These are phyloP conservation scores for Drosophila peninsularis DNA, from an alignment of 2,888 invertebrate genomes.

Conservation along the genomic window DNA sequence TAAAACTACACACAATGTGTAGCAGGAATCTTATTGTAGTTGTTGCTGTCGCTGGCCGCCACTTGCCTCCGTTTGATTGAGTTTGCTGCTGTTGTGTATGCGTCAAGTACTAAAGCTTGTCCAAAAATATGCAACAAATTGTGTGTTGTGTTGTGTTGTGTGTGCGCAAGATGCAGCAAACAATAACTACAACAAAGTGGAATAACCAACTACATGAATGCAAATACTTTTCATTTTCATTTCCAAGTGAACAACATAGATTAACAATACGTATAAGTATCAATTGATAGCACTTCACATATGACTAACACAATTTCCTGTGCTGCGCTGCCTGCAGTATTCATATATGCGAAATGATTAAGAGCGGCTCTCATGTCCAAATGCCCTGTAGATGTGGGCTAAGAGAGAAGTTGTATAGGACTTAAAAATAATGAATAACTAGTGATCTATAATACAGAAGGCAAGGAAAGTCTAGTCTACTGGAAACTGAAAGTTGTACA, in stretches of 20 bases:
- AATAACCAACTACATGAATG: slow-evolving; percentile 36
- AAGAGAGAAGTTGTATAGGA: too few species aligned
- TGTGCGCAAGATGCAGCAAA: slow-evolving; percentile 49
- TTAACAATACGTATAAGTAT: slow-evolving; percentile 19
- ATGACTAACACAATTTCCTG: slow-evolving; percentile 41
- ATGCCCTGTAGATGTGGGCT: neutral
- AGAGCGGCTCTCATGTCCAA: neutral
- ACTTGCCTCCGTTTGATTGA: slow-evolving; percentile 77
- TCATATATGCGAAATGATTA: slow-evolving; percentile 6
- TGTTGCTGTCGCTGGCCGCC: slow-evolving; percentile 47
- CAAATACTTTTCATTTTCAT: slow-evolving; percentile 4
- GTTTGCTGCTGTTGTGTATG: slow-evolving; percentile 37
- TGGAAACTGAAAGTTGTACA: neutral
- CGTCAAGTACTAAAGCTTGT: slow-evolving; percentile 57
- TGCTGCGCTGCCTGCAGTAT: slow-evolving; percentile 3
- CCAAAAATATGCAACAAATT: slow-evolving; percentile 67
- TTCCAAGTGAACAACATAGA: slow-evolving; percentile 17
- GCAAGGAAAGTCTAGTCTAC: neutral
- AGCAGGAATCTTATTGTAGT: slow-evolving; percentile 52
- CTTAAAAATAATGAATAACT: too few species aligned
- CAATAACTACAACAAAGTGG: slow-evolving; percentile 10
- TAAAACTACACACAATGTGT: slow-evolving; percentile 72
- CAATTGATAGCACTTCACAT: slow-evolving; percentile 46
- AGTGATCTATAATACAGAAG: neutral
- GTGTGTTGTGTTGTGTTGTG: neutral